phyloP scores from a whole-genome alignment of 2,888 invertebrate genomes.

The Drosophila eohydei region DNA sequence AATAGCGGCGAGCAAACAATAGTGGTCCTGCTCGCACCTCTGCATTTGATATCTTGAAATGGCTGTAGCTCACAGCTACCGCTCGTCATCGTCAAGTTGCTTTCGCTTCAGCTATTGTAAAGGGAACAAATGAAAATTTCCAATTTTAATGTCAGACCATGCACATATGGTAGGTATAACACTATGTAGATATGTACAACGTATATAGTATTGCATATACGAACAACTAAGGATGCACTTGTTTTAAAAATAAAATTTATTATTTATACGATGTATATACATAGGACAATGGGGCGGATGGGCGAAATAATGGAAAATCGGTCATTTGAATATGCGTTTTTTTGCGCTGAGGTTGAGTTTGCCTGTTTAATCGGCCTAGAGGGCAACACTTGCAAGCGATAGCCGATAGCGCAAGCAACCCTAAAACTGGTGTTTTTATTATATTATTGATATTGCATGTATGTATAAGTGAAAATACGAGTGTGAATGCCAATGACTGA shows the following conservation, averaged over 20 bases:
- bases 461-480: conserved; percentile 2
- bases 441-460: conserved; percentile 8
- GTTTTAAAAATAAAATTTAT: conserved; percentile 33
- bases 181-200: conserved; percentile 26
- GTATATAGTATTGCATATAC: conserved; percentile 11
- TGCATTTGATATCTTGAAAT: conserved; percentile 11
- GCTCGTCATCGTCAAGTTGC: conserved; percentile 45
- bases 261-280: not conserved
- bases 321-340: conserved; percentile 51
- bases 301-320: conserved; percentile 13
- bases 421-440: conserved; percentile 40
- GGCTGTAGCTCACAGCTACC: conserved; percentile 34
- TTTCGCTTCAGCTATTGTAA: conserved; percentile 57
- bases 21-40: conserved; percentile 46
- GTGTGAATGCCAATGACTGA: conserved; percentile 27
- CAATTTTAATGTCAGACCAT: conserved; percentile 58
- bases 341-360: conserved; percentile 10
- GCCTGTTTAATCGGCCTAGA: conserved; percentile 34
- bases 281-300: conserved; percentile 7
- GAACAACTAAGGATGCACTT: conserved; percentile 18
- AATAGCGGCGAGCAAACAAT: conserved; percentile 37
- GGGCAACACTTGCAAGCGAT: conserved; percentile 44
- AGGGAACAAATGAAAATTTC: conserved; percentile 55
- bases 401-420: conserved; percentile 49
- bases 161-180: conserved; percentile 46